Evolutionary conservation across 2,888 invertebrate genomes (phyloP).

Genomic region (Carabus problematicus): DNA sequence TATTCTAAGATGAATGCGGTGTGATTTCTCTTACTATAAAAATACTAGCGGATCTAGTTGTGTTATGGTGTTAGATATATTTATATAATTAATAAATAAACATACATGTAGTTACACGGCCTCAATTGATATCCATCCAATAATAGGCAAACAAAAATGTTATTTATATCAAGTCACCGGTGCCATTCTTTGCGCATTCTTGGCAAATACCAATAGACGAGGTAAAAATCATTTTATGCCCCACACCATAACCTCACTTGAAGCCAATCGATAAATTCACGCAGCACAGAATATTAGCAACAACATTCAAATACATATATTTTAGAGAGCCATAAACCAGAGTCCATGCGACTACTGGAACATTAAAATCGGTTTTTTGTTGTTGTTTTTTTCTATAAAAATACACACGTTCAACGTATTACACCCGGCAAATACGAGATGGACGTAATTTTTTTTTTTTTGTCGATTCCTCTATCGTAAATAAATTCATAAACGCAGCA

Average conservation of each 20-base stretch:
- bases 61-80: too few relatives aligned
- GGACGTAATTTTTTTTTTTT: constrained; percentile 24
- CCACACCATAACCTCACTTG: not conserved
- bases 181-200: constrained; percentile 14
- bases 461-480: constrained; percentile 22
- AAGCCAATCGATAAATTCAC: too few relatives aligned
- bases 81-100: too few relatives aligned
- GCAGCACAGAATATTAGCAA: too few relatives aligned
- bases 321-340: not conserved
- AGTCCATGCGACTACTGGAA: not conserved
- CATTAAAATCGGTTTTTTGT: not conserved
- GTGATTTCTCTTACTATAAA: too few relatives aligned
- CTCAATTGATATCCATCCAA: too few relatives aligned
- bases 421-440: not conserved
- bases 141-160: too few relatives aligned
- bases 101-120: too few relatives aligned
- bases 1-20: too few relatives aligned
- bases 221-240: constrained; percentile 15
- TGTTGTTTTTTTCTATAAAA: not conserved
- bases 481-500: constrained; percentile 33
- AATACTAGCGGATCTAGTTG: too few relatives aligned
- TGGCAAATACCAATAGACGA: constrained; percentile 11
- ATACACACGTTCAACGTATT: not conserved
- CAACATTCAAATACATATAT: not conserved
- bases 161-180: too few relatives aligned